These are phyloP conservation scores for Nannospalax galili DNA, from an alignment of 2,113 vertebrate species.

Conservation along the genomic window DNA sequence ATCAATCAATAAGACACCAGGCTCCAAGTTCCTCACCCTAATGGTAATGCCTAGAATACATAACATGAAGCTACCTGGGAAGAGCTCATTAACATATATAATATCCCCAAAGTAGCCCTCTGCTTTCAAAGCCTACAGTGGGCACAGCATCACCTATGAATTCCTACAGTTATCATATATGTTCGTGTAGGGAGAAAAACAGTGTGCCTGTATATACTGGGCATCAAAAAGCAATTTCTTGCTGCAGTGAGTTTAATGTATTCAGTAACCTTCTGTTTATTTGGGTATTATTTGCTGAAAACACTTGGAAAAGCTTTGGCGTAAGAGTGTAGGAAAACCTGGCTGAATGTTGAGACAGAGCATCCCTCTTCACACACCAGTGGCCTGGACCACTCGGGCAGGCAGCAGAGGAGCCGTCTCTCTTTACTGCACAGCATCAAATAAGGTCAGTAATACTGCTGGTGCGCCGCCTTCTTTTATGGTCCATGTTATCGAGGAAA, in stretches of 20 bases:
- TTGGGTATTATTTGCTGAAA: slow-evolving; percentile 61
- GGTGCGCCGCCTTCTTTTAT: slow-evolving; percentile 48
- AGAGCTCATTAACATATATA: neutral
- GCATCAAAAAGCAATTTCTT: slow-evolving; percentile 18
- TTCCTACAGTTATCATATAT: neutral
- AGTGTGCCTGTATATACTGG: neutral
- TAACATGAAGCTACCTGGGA: neutral
- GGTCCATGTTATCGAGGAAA: slow-evolving; percentile 79
- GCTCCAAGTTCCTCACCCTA: neutral
- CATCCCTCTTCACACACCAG: neutral
- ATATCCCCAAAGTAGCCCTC: neutral
- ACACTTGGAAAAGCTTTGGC: slow-evolving; percentile 39
- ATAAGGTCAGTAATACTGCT: slow-evolving; percentile 75
- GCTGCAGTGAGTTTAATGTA: slow-evolving; percentile 53
- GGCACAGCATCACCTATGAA: rapidly evolving
- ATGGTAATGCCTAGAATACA: too few species aligned
- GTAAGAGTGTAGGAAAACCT: neutral
- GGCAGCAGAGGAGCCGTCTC: neutral
- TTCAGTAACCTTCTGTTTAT: slow-evolving; percentile 61
- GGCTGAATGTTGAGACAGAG: neutral
- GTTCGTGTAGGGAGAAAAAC: neutral
- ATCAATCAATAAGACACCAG: neutral
- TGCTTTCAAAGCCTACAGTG: rapidly evolving
- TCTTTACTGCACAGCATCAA: slow-evolving; percentile 77
- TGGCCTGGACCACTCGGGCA: neutral